These are phyloP conservation scores for Lysandra coridon DNA, from an alignment of 2,888 invertebrate species.

Conservation along the genomic window DNA sequence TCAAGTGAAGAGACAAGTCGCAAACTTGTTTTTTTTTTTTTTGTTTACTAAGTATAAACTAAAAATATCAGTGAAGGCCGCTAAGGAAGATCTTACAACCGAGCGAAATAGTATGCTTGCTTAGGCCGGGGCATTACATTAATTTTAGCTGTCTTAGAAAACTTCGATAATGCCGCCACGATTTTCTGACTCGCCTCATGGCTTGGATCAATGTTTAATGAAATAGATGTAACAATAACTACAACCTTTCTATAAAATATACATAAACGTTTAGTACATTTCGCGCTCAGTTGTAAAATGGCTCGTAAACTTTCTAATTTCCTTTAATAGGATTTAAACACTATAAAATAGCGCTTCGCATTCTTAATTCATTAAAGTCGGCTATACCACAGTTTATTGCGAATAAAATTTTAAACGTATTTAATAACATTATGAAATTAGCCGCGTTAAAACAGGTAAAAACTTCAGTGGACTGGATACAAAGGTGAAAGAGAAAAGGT, in stretches of 20 bases:
- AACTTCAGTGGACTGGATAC: background rate
- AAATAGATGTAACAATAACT: conserved; percentile 13
- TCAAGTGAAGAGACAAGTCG: too few relatives aligned
- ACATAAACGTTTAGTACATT: background rate
- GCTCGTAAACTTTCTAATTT: conserved; percentile 63
- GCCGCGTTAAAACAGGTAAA: background rate
- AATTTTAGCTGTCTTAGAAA: too few relatives aligned
- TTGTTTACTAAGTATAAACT: too few relatives aligned
- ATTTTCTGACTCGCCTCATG: too few relatives aligned
- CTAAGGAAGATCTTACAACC: too few relatives aligned
- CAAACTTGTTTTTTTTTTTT: too few relatives aligned
- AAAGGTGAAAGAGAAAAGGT: background rate
- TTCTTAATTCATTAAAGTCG: conserved; percentile 76
- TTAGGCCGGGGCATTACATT: too few relatives aligned
- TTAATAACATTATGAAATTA: background rate
- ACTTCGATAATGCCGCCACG: too few relatives aligned
- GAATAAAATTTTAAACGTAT: background rate
- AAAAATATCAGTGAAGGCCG: too few relatives aligned
- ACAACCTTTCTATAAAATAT: conserved; percentile 2
- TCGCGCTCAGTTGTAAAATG: conserved; percentile 44
- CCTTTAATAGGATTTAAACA: conserved; percentile 63
- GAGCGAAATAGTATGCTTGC: too few relatives aligned
- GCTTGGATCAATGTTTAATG: background rate
- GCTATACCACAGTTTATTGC: conserved; percentile 40
- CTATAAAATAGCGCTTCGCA: conserved; percentile 67